Evolutionary conservation across 2,797 vertebrate species (phyloP).

Genomic region (Xiphorhynchus erythropygius): DNA sequence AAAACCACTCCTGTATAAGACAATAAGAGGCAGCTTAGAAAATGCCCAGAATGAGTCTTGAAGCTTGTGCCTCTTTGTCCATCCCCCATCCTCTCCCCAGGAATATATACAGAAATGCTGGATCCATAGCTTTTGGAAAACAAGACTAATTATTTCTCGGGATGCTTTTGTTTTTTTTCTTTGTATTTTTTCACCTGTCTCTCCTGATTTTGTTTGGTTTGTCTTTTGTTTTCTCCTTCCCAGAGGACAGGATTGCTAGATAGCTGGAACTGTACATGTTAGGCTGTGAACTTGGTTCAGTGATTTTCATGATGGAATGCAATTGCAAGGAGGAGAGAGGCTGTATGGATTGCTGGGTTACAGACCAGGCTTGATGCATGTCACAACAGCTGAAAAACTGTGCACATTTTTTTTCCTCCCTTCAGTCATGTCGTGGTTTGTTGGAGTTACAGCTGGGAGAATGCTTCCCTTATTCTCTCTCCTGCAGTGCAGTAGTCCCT

Average conservation of each 20-base stretch:
- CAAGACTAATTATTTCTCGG: not conserved
- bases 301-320: not conserved
- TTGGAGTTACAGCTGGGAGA: not conserved
- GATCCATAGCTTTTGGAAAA: not conserved
- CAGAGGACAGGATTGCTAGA: not conserved
- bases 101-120: not conserved
- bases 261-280: not conserved
- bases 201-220: not conserved
- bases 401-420: not conserved
- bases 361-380: not conserved
- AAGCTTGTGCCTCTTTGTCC: not conserved
- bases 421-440: not conserved
- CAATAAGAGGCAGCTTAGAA: not conserved
- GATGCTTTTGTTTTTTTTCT: too few species aligned
- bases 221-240: fast-evolving
- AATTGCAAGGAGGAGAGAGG: not conserved
- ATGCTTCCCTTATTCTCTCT: not conserved
- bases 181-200: not conserved
- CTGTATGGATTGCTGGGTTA: not conserved
- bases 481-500: not conserved
- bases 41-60: not conserved
- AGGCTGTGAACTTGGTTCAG: not conserved
- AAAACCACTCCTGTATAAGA: not conserved
- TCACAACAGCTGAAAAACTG: not conserved
- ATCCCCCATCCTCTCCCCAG: too few species aligned